Percentiles rank a stretch among this genome's conserved stretches.
These are phyloP conservation scores for Muraenolepis orangiensis DNA, from an alignment of 2,797 vertebrate genomes.

Conservation along the genomic window DNA sequence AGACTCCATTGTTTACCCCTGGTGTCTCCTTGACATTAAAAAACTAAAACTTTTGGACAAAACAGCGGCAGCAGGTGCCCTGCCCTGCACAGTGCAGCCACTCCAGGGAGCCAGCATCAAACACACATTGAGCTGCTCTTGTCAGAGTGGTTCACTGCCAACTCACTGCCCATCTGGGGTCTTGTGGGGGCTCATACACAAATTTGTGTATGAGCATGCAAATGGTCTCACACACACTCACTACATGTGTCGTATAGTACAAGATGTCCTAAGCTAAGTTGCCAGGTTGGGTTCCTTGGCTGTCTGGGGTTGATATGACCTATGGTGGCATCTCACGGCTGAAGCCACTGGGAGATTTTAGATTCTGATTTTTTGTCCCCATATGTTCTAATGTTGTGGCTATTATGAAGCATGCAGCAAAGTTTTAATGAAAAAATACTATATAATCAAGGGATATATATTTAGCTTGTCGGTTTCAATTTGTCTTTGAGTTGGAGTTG, in stretches of 20 bases:
- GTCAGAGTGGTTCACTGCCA: not conserved
- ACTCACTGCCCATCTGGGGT: not conserved
- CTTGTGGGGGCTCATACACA: too few relatives aligned
- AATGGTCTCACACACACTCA: not conserved
- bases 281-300: constrained; percentile 24
- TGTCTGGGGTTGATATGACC: not conserved
- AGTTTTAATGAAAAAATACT: not conserved
- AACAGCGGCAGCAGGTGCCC: not conserved
- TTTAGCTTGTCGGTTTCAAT: too few relatives aligned
- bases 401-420: not conserved
- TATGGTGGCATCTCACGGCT: not conserved
- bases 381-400: not conserved
- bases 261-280: constrained; percentile 33
- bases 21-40: not conserved
- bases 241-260: not conserved
- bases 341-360: not conserved
- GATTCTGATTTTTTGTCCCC: too few relatives aligned
- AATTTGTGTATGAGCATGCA: not conserved
- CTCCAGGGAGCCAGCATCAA: not conserved
- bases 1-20: not conserved
- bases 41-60: not conserved
- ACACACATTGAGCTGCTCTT: not conserved
- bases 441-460: too few relatives aligned
- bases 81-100: not conserved
- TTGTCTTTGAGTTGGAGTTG: too few relatives aligned